Base-by-base conservation (phyloP, 1,140 invertebrate species). In the Philopotamus ludificatus region DNA sequence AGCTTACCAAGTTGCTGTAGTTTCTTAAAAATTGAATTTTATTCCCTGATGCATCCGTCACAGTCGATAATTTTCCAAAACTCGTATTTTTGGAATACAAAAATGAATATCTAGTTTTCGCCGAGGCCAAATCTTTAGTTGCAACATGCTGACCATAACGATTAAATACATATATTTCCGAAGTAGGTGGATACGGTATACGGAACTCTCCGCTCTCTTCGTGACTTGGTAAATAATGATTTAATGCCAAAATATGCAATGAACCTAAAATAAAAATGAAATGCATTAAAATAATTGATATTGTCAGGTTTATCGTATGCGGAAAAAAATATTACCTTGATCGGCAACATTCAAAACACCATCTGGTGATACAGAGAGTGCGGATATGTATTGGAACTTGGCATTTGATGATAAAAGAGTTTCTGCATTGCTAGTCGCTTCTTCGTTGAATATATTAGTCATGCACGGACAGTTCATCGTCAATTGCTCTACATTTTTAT, bases 51-150 rank as follows among this genome's bases (percentile, higher is more conserved):
- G 90, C 90, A 77, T 97, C 95, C 0, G 91, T 94, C 0, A 98
- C 92, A 2, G 91, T 94, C 0, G 90, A 93, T 18, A 99, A 79
- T 75, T 95, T 94, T 0, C 95, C 95, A 72, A 96, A 95, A 73
- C 92, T 95, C 1, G 94, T 97, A 72, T 98, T 98, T 74, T 97
- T 97, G 16, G 91, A 96, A 78, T 99, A 98, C 1, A 95, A 83
- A 81, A 98, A 98, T 22, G 93, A 92, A 76, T 97, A 98, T 72
- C 94, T 85, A 0, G 89, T 91, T 79, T 94, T 92, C 21, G 92
- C 92, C 0, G 94, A 96, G 39, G 94, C 91, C 41, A 97, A 81
- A 77, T 97, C 94, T 75, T 93, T 93, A 0, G 95, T 98, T 2
- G 89, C 88, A 18, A 93, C 90, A 75, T 98, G 95, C 77, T 98